Conservation (phyloP, 2,888 invertebrate genomes). For the Acronicta aceris region DNA sequence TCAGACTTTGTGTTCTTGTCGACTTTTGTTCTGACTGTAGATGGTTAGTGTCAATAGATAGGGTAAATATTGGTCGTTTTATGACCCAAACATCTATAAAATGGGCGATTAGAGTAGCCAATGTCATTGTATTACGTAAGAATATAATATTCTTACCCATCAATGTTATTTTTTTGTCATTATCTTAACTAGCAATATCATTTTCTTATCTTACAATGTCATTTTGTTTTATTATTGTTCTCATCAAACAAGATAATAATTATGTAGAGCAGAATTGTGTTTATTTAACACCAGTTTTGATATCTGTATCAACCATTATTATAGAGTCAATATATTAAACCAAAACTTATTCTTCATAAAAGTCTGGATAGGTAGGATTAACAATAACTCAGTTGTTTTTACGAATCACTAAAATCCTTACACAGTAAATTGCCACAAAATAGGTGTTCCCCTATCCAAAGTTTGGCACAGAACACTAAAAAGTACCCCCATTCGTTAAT, state of each 20-base stretch:
- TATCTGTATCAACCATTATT: too few relatives aligned
- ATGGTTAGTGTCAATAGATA: constrained; percentile 21
- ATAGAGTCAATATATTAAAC: too few relatives aligned
- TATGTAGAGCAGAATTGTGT: neutral
- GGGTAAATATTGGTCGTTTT: constrained; percentile 20
- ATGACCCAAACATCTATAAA: constrained; percentile 16
- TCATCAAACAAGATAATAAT: constrained; percentile 2
- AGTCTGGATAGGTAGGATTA: too few relatives aligned
- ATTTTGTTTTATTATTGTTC: constrained; percentile 3
- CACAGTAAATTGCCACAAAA: neutral
- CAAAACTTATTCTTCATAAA: too few relatives aligned
- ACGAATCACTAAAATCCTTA: too few relatives aligned
- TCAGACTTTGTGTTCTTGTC: constrained; percentile 12
- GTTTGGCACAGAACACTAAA: constrained; percentile 7
- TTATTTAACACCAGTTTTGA: too few relatives aligned
- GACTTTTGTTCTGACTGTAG: constrained; percentile 29
- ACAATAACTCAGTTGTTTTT: too few relatives aligned
- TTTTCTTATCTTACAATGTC: neutral
- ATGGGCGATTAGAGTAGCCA: neutral
- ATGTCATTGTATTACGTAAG: neutral
- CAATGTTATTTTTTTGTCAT: neutral
- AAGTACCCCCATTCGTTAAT: constrained; percentile 24
- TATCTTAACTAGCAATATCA: neutral
- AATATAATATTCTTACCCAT: neutral
- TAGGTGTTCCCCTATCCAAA: neutral